phyloP scores from a whole-genome alignment of 2,888 invertebrate species.

The Lordiphosa andalusiaca region DNA sequence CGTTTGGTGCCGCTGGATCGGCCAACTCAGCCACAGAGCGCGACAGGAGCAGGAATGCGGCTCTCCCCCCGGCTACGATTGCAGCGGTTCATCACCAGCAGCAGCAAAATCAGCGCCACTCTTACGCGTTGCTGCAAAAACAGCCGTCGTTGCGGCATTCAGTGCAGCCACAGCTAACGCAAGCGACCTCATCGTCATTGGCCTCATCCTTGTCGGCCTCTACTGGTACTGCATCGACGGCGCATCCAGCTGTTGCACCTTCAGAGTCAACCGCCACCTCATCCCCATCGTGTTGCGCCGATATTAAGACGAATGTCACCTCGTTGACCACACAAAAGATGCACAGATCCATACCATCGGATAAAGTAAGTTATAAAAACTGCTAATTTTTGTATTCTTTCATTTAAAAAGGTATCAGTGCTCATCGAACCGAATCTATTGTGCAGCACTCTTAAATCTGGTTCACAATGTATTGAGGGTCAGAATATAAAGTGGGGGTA shows the following conservation, averaged over 20 bases:
- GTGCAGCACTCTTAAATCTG: too few species aligned
- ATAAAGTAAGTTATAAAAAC: conserved; percentile 84
- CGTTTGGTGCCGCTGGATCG: conserved; percentile 16
- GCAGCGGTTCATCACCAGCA: conserved; percentile 54
- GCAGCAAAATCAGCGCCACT: conserved; percentile 26
- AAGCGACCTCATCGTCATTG: conserved; percentile 9
- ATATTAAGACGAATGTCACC: conserved; percentile 36
- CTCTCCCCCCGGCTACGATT: conserved; percentile 27
- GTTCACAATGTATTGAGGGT: too few species aligned
- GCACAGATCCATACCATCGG: conserved; percentile 91
- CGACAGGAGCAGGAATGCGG: conserved; percentile 6
- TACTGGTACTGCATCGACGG: conserved; percentile 11
- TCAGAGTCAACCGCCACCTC: conserved; percentile 17
- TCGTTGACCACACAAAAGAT: conserved; percentile 80
- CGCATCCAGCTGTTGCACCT: conserved; percentile 27
- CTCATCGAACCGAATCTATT: too few species aligned
- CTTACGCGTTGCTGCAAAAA: conserved; percentile 33
- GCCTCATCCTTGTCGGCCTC: conserved; percentile 36
- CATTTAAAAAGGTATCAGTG: too few species aligned
- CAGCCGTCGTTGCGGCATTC: conserved; percentile 25
- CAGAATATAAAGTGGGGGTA: too few species aligned
- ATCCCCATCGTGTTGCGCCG: conserved; percentile 18
- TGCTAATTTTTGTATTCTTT: too few species aligned
- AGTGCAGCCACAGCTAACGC: conserved; percentile 24
- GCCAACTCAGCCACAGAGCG: conserved; percentile 16